Percentiles rank a stretch among this genome's conserved stretches.
Conservation (phyloP, 2,888 invertebrate genomes). For the Pycnomerus fuliginosus region DNA sequence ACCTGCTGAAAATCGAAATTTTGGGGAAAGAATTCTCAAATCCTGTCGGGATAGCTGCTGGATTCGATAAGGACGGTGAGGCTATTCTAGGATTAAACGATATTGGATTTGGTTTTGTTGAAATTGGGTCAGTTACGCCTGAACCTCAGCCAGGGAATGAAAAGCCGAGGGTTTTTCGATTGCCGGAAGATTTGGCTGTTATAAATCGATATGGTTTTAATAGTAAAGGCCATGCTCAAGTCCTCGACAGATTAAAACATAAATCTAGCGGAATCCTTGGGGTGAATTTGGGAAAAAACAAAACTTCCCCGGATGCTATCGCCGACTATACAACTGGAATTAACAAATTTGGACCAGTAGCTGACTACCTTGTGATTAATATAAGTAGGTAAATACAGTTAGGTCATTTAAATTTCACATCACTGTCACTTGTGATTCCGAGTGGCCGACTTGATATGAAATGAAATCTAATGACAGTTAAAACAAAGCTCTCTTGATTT, state of each 20-base stretch:
- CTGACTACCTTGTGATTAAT: conserved; percentile 97
- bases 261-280: conserved; percentile 68
- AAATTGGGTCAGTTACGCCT: conserved; percentile 96
- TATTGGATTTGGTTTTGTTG: conserved; percentile 93
- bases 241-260: conserved; percentile 65
- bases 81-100: conserved; percentile 78
- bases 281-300: conserved; percentile 96
- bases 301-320: conserved; percentile 70
- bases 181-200: conserved; percentile 81
- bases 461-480: too few relatives aligned
- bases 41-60: conserved; percentile 97
- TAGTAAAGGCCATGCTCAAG: conserved; percentile 85
- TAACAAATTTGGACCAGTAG: conserved; percentile 73
- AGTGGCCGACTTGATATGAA: too few relatives aligned
- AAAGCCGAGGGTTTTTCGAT: conserved; percentile 88
- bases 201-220: conserved; percentile 96
- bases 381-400: conserved; percentile 85
- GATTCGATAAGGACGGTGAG: conserved; percentile 97
- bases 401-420: too few relatives aligned
- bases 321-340: conserved; percentile 87
- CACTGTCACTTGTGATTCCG: too few relatives aligned
- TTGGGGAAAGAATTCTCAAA: conserved; percentile 75
- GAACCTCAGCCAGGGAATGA: conserved; percentile 90
- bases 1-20: conserved; percentile 66
- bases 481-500: too few relatives aligned